Base-by-base conservation (phyloP, 1,140 invertebrate genomes). In the Euglossa dilemma region DNA sequence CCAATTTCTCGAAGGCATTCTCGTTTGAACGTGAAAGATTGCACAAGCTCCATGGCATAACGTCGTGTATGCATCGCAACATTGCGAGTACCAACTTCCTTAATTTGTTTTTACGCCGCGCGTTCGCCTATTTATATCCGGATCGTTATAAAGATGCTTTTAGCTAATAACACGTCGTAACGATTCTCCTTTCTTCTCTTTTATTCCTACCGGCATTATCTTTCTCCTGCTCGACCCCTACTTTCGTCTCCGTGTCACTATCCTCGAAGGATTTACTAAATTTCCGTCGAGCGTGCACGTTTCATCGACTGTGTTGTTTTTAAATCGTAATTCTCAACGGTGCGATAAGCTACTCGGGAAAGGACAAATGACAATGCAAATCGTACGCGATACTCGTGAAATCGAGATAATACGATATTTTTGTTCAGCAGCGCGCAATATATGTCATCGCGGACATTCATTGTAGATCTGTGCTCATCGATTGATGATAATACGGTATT, bases 101-200 rank as follows among this genome's bases (percentile, higher is more conserved):
- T 64, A 20, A 45, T 83, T 57, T 83, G n/a, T 71, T 76, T 83
- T 64, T 45, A 66, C 11, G 12, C 4, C 16, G 28, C 18, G 28
- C 47, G 6, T 54, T 72, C 11, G 59, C 52, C 57, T 83, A 83
- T 70, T 70, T 75, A 74, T 83, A 18, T 9, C 16, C 50, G 23
- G 28, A 61, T 50, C 28, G 78, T 25, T 43, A 9, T 36, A 47
- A 7, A 11, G 64, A 82, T 59, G 73, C 18, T 63, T 83, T 83
- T 77, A 83, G 54, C 43, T 77, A 71, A 76, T 77, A 83, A 63
- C 66, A 47, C 43, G 12, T 20, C 45, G 16, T 28, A 50, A 64
- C 50, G 12, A 52, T n/a, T 0, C 25, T 36, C 2, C 45, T 52
- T 43, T 14, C 70, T 72, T 36, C 20, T 18, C 20, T 72, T 72